A percentile compares a stretch with the other conserved stretches of the same genome.
These are phyloP conservation scores for Miichthys miiuy DNA, from an alignment of 2,797 vertebrate genomes.

Conservation along the genomic window DNA sequence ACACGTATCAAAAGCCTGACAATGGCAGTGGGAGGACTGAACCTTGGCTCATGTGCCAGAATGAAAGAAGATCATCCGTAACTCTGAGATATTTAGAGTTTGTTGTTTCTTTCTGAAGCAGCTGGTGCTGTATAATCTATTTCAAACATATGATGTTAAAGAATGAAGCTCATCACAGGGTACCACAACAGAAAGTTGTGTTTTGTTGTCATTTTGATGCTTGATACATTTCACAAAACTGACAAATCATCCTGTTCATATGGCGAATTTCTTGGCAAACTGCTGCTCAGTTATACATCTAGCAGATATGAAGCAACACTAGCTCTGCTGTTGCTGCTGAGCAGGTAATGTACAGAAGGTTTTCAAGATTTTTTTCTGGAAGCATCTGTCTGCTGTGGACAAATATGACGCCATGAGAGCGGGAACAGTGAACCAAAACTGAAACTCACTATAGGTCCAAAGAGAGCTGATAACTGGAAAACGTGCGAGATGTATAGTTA, in stretches of 20 bases:
- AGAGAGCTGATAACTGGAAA: neutral
- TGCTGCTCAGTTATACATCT: neutral
- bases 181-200: no score
- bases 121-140: neutral
- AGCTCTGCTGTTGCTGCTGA: neutral
- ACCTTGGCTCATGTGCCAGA: neutral
- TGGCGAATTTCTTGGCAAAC: neutral
- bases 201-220: no score
- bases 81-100: slow-evolving; percentile 1
- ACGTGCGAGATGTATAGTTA: neutral
- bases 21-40: slow-evolving; percentile 17
- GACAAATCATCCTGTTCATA: neutral
- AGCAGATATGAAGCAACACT: neutral
- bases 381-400: neutral
- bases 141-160: neutral
- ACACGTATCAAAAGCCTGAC: slow-evolving; percentile 23
- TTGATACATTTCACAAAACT: neutral
- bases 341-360: neutral
- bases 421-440: neutral
- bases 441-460: neutral
- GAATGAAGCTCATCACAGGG: neutral
- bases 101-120: slow-evolving; percentile 10
- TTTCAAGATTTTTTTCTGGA: no score
- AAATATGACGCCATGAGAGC: neutral
- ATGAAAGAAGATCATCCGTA: slow-evolving; percentile 12